Conservation (phyloP, 2,797 vertebrate species). For the Sebastes umbrosus region DNA sequence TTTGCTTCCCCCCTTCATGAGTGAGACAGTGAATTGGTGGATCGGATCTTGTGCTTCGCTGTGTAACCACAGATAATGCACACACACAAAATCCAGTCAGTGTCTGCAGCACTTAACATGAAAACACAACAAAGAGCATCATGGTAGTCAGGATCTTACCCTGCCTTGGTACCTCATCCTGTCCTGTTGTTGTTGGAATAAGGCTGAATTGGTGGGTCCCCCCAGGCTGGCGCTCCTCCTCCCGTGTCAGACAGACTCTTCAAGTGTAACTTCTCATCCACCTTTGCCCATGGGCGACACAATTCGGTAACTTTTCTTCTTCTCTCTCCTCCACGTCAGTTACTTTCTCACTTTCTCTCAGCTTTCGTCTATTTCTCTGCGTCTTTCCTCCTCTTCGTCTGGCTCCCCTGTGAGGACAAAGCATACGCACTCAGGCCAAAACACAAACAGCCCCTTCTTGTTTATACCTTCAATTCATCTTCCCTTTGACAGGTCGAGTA, state of each 20-base stretch:
- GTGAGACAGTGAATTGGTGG: neutral
- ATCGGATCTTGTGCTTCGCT: constrained; percentile 11
- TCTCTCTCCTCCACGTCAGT: neutral
- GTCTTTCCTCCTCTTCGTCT: constrained; percentile 25
- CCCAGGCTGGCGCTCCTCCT: constrained; percentile 56
- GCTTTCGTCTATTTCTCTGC: constrained; percentile 16
- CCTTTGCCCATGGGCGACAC: constrained; percentile 40
- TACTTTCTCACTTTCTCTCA: constrained; percentile 38
- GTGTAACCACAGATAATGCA: neutral
- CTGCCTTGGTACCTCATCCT: constrained; percentile 82
- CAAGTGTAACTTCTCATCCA: constrained; percentile 57
- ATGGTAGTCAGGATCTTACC: constrained; percentile 68
- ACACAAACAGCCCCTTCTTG: constrained; percentile 42
- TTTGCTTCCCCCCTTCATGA: constrained; percentile 34
- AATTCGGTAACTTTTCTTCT: constrained; percentile 22
- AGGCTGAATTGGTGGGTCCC: constrained; percentile 43
- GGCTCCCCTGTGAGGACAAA: constrained; percentile 45
- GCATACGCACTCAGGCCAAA: constrained; percentile 35
- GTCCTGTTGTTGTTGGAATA: constrained; percentile 52
- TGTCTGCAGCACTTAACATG: neutral
- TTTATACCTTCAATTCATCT: constrained; percentile 67
- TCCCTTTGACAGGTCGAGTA: constrained; percentile 54
- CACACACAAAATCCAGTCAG: neutral
- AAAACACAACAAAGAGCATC: constrained; percentile 42
- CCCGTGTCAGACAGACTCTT: constrained; percentile 48